phyloP scores from a whole-genome alignment of 2,113 vertebrate species.

The Misgurnus anguillicaudatus region DNA sequence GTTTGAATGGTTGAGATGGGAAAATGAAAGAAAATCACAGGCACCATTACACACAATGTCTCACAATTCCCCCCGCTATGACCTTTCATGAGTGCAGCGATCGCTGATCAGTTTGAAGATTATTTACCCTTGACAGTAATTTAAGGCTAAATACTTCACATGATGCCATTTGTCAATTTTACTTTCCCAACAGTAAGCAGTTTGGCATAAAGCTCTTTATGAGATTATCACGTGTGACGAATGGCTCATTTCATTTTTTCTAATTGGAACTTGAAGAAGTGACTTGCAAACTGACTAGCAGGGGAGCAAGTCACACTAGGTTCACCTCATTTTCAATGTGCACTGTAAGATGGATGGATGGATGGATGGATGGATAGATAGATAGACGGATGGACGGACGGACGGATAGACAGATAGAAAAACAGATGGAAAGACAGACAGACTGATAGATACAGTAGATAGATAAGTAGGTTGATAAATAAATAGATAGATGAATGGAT shows the following conservation, averaged over 20 bases:
- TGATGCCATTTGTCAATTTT: slow-evolving; percentile 16
- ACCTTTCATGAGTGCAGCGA: slow-evolving; percentile 7
- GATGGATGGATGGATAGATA: too few species aligned
- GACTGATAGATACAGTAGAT: too few species aligned
- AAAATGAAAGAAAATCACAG: slow-evolving; percentile 3
- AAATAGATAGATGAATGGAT: too few species aligned
- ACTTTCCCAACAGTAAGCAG: background rate
- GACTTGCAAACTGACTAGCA: slow-evolving; percentile 3
- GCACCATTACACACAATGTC: slow-evolving; percentile 19
- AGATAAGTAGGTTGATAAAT: too few species aligned
- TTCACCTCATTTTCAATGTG: slow-evolving; percentile 16
- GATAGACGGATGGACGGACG: too few species aligned
- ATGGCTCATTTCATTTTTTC: background rate
- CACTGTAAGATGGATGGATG: background rate
- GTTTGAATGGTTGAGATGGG: background rate
- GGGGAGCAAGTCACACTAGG: background rate
- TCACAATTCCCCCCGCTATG: slow-evolving; percentile 5
- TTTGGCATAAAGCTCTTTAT: slow-evolving; percentile 20
- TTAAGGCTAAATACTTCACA: slow-evolving; percentile 24
- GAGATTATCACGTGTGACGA: background rate
- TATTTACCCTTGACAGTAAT: slow-evolving; percentile 12
- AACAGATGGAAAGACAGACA: too few species aligned
- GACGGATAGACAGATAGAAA: too few species aligned
- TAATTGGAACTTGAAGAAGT: slow-evolving; percentile 7
- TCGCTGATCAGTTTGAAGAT: background rate